Evolutionary conservation across 2,113 vertebrate genomes (phyloP).

Genomic region (Brevimyrus niger): DNA sequence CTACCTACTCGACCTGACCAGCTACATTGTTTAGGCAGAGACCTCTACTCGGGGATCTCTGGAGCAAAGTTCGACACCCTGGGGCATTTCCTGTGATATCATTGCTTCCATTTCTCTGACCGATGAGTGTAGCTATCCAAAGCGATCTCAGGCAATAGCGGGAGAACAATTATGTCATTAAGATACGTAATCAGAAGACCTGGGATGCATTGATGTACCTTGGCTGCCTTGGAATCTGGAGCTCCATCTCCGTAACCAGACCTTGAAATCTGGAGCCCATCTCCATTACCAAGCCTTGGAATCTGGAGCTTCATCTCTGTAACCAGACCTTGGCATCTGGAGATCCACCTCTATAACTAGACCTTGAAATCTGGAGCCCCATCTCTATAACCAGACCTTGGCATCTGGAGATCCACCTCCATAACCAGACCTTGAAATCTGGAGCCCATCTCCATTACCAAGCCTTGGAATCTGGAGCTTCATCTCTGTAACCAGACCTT

Average conservation of each 20-base stretch:
- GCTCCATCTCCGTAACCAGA: neutral
- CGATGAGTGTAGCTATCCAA: conserved; percentile 11
- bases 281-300: neutral
- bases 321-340: neutral
- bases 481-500: neutral
- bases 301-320: neutral
- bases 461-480: neutral
- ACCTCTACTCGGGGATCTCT: conserved; percentile 26
- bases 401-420: neutral
- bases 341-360: neutral
- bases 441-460: neutral
- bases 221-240: neutral
- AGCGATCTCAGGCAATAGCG: neutral
- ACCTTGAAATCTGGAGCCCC: neutral
- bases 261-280: neutral
- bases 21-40: conserved; percentile 86
- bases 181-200: neutral
- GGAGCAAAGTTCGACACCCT: neutral
- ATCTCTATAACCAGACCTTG: neutral
- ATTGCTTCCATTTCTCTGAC: conserved; percentile 8
- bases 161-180: neutral
- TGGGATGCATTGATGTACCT: neutral
- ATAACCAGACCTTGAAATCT: neutral
- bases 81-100: neutral
- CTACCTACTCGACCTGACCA: conserved; percentile 94